Evolutionary conservation across 2,888 invertebrate genomes (phyloP).

Genomic region (Hemithea aestivaria): DNA sequence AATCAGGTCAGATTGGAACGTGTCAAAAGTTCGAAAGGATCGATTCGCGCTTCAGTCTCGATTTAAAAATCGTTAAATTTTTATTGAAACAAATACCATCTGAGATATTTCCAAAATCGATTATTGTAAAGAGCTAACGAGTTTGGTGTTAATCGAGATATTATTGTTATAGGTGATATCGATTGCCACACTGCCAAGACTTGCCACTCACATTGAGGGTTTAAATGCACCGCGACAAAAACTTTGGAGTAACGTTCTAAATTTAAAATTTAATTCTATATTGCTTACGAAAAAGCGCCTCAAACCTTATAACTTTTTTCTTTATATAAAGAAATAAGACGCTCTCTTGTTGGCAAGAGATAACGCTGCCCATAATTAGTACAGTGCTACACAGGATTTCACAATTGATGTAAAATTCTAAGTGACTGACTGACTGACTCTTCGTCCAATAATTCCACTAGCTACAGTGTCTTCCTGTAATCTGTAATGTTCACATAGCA

Average conservation of each 20-base stretch:
- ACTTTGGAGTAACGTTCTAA: background rate
- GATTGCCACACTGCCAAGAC: slow-evolving; percentile 13
- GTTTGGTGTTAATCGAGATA: slow-evolving; percentile 28
- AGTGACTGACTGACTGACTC: too few relatives aligned
- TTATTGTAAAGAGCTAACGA: slow-evolving; percentile 26
- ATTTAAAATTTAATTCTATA: too few relatives aligned
- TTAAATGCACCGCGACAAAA: background rate
- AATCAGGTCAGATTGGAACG: slow-evolving; percentile 49
- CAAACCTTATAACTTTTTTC: too few relatives aligned
- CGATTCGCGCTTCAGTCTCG: slow-evolving; percentile 41
- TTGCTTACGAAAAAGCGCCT: too few relatives aligned
- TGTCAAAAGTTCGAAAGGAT: slow-evolving; percentile 67
- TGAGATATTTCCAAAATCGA: slow-evolving; percentile 34
- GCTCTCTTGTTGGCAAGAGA: too few relatives aligned
- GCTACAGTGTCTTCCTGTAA: too few relatives aligned
- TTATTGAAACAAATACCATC: slow-evolving; percentile 49
- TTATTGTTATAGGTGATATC: slow-evolving; percentile 20
- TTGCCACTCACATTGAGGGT: slow-evolving; percentile 18
- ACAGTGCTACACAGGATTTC: too few relatives aligned
- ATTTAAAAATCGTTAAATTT: slow-evolving; percentile 67
- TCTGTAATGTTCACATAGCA: too few relatives aligned
- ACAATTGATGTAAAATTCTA: too few relatives aligned
- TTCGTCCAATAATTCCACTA: too few relatives aligned
- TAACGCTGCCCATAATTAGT: too few relatives aligned
- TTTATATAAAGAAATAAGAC: too few relatives aligned